Evolutionary conservation across 2,797 vertebrate genomes (phyloP).

Genomic region (Spinus olivaceus): DNA sequence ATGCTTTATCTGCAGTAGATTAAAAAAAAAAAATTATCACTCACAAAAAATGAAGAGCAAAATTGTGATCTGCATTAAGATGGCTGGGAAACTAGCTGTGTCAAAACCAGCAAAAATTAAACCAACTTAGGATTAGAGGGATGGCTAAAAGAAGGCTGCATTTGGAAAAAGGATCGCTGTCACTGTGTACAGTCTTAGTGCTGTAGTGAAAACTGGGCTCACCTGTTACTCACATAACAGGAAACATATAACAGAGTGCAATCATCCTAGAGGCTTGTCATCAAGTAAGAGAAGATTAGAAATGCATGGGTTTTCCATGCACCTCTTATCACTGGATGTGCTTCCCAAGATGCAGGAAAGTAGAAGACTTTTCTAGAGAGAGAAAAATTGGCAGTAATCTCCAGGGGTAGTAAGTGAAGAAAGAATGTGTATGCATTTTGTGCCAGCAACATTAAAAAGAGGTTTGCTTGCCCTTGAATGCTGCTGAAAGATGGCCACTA

Average conservation of each 20-base stretch:
- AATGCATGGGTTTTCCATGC: not conserved
- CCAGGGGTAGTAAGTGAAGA: not conserved
- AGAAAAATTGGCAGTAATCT: not conserved
- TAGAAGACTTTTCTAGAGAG: not conserved
- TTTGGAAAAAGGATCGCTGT: rapidly evolving
- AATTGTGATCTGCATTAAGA: not conserved
- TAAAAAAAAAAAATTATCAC: not conserved
- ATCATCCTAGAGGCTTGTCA: not conserved
- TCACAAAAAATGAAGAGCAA: not conserved
- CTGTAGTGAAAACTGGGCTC: not conserved
- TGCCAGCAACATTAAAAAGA: not conserved
- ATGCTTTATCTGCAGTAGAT: not conserved
- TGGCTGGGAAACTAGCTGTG: not conserved
- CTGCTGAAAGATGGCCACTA: not conserved
- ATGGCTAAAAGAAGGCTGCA: not conserved
- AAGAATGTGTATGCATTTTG: not conserved
- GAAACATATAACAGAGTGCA: not conserved
- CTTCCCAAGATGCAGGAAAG: not conserved
- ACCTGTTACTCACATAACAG: not conserved
- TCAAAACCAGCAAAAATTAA: not conserved
- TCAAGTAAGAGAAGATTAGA: not conserved
- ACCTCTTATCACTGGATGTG: not conserved
- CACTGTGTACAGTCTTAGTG: rapidly evolving
- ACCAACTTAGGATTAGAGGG: not conserved
- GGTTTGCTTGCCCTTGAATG: not conserved